Conservation (phyloP, 37 sponge, comb jelly and placozoan species). For the Oscarella lobularis region DNA sequence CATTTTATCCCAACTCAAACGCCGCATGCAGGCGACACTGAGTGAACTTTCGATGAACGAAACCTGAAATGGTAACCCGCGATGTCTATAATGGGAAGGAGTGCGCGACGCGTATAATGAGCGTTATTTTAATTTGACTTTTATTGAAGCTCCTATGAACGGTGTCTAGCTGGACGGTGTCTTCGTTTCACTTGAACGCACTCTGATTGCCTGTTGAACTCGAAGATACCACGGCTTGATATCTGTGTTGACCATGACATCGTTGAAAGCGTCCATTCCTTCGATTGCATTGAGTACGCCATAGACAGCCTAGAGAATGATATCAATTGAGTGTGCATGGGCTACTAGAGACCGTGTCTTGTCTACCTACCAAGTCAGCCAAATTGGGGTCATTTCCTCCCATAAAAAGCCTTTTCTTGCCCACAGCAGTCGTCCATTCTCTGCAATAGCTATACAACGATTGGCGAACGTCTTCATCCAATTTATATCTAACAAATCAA, state of each 20-base stretch:
- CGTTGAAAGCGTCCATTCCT: slow-evolving; percentile 61
- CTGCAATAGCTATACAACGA: slow-evolving; percentile 40
- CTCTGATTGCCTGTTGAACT: slow-evolving; percentile 18
- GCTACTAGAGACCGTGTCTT: not conserved
- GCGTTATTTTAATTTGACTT: too few relatives aligned
- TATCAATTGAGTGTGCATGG: not conserved
- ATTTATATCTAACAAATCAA: slow-evolving; percentile 26
- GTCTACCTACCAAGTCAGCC: slow-evolving; percentile 71
- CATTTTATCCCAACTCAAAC: slow-evolving; percentile 26
- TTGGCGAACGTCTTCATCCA: slow-evolving; percentile 59
- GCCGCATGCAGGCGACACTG: too few relatives aligned
- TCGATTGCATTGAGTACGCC: slow-evolving; percentile 71
- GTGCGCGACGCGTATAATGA: too few relatives aligned
- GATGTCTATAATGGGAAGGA: too few relatives aligned
- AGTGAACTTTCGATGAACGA: too few relatives aligned
- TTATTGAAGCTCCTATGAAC: too few relatives aligned
- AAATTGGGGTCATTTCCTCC: slow-evolving; percentile 83
- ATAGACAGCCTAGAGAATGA: slow-evolving; percentile 51
- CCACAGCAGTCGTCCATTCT: slow-evolving; percentile 66
- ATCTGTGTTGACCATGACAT: slow-evolving; percentile 39
- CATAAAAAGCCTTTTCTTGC: slow-evolving; percentile 35
- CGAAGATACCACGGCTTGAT: slow-evolving; percentile 53
- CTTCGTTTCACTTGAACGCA: slow-evolving; percentile 7
- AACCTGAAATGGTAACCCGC: too few relatives aligned
- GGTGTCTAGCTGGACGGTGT: too few relatives aligned